Evolutionary conservation across 2,888 invertebrate species (phyloP), one percentile per base, ranked within the genome.

Genomic region (Tholera decimalis): DNA sequence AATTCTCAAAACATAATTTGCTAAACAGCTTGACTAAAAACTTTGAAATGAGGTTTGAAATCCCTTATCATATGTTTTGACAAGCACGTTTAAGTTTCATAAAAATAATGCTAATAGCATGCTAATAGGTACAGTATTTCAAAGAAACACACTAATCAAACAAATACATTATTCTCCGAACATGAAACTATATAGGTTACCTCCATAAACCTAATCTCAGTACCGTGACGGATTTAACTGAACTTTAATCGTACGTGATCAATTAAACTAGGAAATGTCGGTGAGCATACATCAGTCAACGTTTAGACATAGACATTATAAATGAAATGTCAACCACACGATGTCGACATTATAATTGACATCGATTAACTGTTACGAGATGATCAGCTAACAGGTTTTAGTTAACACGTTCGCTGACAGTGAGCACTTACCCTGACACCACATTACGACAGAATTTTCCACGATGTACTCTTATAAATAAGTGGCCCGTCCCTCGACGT

Each of bases 211-310:
- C 20, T 85, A 87, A 86, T 85, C 83, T 84, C 35, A 53, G 33
- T 41, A 22, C 50, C 77, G 66, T 83, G 77, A 77, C 80, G 76
- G 79, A 78, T 76, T 77, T 73, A 77, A 75, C 83, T 83, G 67
- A 80, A 81, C 82, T 74, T 72, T 77, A 75, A 80, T 82, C 82
- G 84, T 85, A 88, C 88, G 89, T 88, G 87, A 86, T 87, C 85
- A 84, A 86, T 88, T 87, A 82, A 75, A 82, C 73, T 54, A 71
- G 73, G 68, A 56, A 65, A 65, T 67, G 50, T 41, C 41, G 47
- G 49, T 53, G n/a, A 47, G 37, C 56, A 57, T 50, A 56, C 74
- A 62, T 59, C 44, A 59, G 37, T 61, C 63, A 60, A 65, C 57
- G 60, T 62, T 73, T 58, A 60, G 58, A 44, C 57, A 26, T 18